Percentiles rank a stretch among this genome's conserved stretches.
phyloP scores from a whole-genome alignment of 1,140 invertebrate genomes.

The Ceratitis capitata region DNA sequence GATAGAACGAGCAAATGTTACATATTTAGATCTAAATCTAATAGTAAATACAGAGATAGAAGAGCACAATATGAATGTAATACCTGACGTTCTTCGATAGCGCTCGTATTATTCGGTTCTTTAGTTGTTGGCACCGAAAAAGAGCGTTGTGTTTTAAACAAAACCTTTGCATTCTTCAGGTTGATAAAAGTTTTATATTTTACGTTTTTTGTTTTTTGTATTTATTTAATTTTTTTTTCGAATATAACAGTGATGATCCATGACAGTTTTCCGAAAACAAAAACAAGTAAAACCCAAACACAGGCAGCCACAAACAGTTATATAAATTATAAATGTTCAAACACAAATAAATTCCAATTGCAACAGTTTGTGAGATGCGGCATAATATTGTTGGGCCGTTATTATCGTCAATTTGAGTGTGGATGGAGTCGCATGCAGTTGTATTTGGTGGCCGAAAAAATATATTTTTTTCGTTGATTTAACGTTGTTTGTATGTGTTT shows the following conservation, averaged over 20 bases:
- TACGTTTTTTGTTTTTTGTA: conserved; percentile 28
- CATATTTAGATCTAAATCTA: no score
- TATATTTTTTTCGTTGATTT: not conserved
- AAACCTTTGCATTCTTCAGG: conserved; percentile 73
- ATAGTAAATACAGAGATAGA: not conserved
- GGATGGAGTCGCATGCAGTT: not conserved
- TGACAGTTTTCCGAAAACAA: conserved; percentile 23
- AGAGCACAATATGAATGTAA: conserved; percentile 43
- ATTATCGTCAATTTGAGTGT: not conserved
- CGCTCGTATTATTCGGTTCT: conserved; percentile 70
- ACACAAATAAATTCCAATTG: not conserved
- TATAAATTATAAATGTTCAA: not conserved
- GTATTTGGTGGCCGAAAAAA: not conserved
- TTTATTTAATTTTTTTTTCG: not conserved
- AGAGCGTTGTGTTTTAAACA: conserved; percentile 90
- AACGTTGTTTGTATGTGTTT: not conserved
- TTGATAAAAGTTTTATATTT: not conserved
- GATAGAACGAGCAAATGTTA: not conserved
- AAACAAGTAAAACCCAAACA: not conserved
- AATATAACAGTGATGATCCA: not conserved
- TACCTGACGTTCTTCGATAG: conserved; percentile 67
- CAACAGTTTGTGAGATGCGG: not conserved
- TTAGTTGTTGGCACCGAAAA: conserved; percentile 89
- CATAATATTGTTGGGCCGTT: no score
- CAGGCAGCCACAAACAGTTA: conserved; percentile 8